Evolutionary conservation across 2,113 vertebrate genomes (phyloP), one percentile per base, ranked within the genome.

Genomic region (Enhydra lutris): DNA sequence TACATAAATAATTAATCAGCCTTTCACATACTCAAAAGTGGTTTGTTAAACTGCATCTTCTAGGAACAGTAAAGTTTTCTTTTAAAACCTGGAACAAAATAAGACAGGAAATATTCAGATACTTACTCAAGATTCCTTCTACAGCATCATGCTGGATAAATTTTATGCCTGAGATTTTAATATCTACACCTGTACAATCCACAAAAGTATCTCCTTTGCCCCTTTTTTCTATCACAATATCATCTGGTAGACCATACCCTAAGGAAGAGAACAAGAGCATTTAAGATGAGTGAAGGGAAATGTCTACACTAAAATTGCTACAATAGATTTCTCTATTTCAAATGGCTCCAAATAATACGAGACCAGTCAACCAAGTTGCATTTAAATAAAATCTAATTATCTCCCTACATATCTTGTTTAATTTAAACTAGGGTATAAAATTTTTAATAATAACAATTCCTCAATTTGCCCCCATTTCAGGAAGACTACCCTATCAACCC

Each of bases 121-220:
- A 99, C 99, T 99, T 98, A 99, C 99, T 99, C 97, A 99, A 98
- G 97, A 99, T 99, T 47, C 99, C 99, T 96, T 99, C 99, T 55
- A 99, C 99, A 15, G 99, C 99, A 93, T 99, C 99, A 24, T 99
- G 99, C 83, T 99, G 99, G 80, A 99, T 99, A 87, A 99, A 99
- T 98, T 99, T 99, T 90, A 99, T 96, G 98, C 98, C 99, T 84
- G 99, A 99, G 96, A 99, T 99, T 97, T 97, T 99, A 90, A 99
- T 95, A 59, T 99, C 97, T 2, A 97, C 97, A 76, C 99, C 99
- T 0, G 99, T 99, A 15, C 99, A 99, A 86, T 99, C 99, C 89
- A 99, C 98, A 97, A 99, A 99, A 8, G 99, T 98, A 94, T 99
- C 99, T 4, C 99, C 99, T 97, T 99, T 99, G 80, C 99, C 99